Evolutionary conservation across 2,113 vertebrate species (phyloP).

Genomic region (Symphodus melops): DNA sequence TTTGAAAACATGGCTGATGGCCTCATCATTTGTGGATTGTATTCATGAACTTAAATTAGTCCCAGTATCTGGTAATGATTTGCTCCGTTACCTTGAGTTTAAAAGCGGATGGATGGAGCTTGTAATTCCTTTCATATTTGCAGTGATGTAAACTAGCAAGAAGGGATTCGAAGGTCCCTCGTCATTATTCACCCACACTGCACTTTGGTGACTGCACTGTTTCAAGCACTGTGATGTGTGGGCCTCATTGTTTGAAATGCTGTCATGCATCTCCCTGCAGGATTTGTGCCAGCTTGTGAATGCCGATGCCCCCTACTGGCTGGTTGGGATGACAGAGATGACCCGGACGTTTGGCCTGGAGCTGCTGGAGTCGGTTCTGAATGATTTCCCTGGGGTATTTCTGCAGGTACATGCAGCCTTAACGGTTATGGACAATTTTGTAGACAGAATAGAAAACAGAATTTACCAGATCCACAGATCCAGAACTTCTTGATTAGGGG

Average conservation of each 20-base stretch:
- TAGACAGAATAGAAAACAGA: background rate
- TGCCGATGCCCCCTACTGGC: conserved; percentile 98
- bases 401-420: conserved; percentile 81
- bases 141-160: background rate
- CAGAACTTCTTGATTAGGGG: too few relatives aligned
- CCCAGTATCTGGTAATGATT: background rate
- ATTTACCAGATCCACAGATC: too few relatives aligned
- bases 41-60: background rate
- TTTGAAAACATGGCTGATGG: conserved; percentile 16
- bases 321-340: conserved; percentile 99
- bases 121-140: conserved; percentile 2
- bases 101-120: too few relatives aligned
- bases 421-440: too few relatives aligned
- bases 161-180: background rate
- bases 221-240: conserved; percentile 13
- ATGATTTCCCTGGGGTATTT: conserved; percentile 97
- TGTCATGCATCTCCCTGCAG: conserved; percentile 74
- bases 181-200: conserved; percentile 20
- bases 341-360: conserved; percentile 97
- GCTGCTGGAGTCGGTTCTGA: conserved; percentile 96
- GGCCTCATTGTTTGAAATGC: conserved; percentile 30
- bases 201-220: conserved; percentile 21
- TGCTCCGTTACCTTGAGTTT: background rate
- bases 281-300: conserved; percentile 98
- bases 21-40: background rate